Conservation (phyloP, 1,140 invertebrate genomes). For the Macrotrachela quadricornifera region DNA sequence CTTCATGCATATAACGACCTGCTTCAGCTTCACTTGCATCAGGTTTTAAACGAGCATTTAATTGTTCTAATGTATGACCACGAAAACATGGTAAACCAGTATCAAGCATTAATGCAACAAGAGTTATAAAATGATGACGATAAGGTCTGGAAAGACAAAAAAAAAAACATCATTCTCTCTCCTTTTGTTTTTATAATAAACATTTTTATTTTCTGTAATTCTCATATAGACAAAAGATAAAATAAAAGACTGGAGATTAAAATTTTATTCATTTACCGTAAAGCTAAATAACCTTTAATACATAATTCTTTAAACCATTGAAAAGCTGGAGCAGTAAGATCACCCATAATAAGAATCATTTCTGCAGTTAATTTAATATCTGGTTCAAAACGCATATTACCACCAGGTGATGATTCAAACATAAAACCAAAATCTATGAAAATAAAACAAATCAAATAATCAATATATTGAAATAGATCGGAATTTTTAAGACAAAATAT, state of each 20-base stretch:
- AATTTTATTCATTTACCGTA: too few relatives aligned
- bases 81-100: conserved; percentile 96
- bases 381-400: conserved; percentile 93
- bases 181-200: too few relatives aligned
- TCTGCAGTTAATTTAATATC: conserved; percentile 97
- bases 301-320: conserved; percentile 93
- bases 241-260: too few relatives aligned
- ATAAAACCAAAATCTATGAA: conserved; percentile 91
- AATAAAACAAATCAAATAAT: too few relatives aligned
- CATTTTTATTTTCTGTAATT: too few relatives aligned
- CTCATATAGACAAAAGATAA: too few relatives aligned
- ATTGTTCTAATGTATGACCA: conserved; percentile 82
- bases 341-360: conserved; percentile 99
- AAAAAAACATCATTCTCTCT: too few relatives aligned
- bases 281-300: conserved; percentile 82
- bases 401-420: conserved; percentile 97
- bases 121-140: conserved; percentile 78
- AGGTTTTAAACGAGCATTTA: conserved; percentile 71
- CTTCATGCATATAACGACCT: conserved; percentile 69
- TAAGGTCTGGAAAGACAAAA: conserved; percentile 51
- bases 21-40: conserved; percentile 74
- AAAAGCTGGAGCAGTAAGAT: conserved; percentile 85
- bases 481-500: background rate
- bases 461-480: background rate
- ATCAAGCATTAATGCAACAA: conserved; percentile 92